Percentiles rank a stretch among this genome's conserved stretches.
Evolutionary conservation across 2,888 invertebrate species (phyloP).

Genomic region (Ceraclea dissimilis): DNA sequence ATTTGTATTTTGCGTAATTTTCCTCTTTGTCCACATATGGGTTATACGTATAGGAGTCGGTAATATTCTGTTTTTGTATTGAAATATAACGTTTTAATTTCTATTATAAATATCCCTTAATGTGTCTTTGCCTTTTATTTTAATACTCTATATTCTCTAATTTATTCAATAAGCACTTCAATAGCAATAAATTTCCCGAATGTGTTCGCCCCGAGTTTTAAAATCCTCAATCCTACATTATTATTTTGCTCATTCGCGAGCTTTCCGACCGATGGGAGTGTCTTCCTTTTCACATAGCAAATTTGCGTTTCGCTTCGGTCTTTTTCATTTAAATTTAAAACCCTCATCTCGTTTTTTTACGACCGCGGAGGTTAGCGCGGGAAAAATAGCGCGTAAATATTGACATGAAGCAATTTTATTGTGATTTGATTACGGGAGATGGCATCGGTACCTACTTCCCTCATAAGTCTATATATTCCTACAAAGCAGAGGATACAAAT

Average conservation of each 20-base stretch:
- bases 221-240: conserved; percentile 26
- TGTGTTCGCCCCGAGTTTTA: conserved; percentile 23
- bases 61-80: no score
- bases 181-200: conserved; percentile 25
- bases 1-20: no score
- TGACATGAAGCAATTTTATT: conserved; percentile 27
- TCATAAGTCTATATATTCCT: no score
- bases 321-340: conserved; percentile 27
- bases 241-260: conserved; percentile 24
- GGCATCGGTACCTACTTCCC: conserved; percentile 17
- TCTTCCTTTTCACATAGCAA: conserved; percentile 26
- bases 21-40: no score
- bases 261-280: conserved; percentile 13
- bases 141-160: conserved; percentile 16
- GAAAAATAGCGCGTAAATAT: conserved; percentile 26
- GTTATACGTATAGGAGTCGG: no score
- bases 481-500: conserved; percentile 11
- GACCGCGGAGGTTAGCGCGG: conserved; percentile 23
- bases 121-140: not conserved
- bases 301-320: conserved; percentile 26
- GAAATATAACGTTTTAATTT: no score
- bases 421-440: conserved; percentile 26
- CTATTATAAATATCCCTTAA: no score
- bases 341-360: conserved; percentile 27
- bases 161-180: conserved; percentile 25